phyloP scores from a whole-genome alignment of 2,113 vertebrate genomes.

The Thunnus maccoyii region DNA sequence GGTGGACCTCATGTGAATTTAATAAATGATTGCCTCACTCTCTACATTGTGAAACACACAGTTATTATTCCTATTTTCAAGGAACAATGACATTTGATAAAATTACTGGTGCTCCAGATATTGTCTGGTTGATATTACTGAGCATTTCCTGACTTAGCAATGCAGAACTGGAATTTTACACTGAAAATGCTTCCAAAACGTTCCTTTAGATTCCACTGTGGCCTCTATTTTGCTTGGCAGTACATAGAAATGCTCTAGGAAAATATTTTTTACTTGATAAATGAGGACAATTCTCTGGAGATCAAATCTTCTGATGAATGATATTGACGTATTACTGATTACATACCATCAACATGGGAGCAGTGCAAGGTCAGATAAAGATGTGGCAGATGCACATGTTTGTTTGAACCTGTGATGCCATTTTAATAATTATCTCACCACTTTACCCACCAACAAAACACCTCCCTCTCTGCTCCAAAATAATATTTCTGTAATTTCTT shows the following conservation, averaged over 20 bases:
- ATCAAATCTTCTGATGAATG: not conserved
- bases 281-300: not conserved
- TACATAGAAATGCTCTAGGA: too few species aligned
- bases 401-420: not conserved
- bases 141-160: too few species aligned
- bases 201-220: too few species aligned
- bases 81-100: not conserved
- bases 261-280: too few species aligned
- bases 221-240: too few species aligned
- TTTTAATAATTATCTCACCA: not conserved
- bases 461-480: not conserved
- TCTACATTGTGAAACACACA: not conserved
- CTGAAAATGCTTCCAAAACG: not conserved
- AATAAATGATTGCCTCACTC: conserved; percentile 6
- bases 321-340: not conserved
- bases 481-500: not conserved
- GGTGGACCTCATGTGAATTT: conserved; percentile 38
- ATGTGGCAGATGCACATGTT: not conserved
- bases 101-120: not conserved
- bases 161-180: not conserved
- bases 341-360: too few species aligned
- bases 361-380: not conserved
- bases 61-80: not conserved
- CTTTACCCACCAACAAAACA: not conserved
- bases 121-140: too few species aligned